Evolutionary conservation across 2,113 vertebrate genomes (phyloP), one percentile per base, ranked within the genome.

Genomic region (Paradoxurus hermaphroditus): DNA sequence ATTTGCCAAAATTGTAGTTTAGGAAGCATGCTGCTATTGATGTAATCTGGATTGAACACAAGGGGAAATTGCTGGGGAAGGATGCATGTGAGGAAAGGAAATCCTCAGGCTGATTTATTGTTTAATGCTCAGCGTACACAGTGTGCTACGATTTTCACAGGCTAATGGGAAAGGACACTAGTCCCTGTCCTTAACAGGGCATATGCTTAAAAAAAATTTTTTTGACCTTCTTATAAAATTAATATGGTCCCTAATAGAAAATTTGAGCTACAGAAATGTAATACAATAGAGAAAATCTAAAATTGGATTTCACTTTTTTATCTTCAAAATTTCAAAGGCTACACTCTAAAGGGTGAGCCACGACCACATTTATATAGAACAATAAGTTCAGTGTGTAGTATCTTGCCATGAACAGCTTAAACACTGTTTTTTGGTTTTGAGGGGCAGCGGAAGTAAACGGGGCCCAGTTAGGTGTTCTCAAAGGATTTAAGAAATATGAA

Each of bases 1-100:
- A 91, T 44, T 96, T 83, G 34, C 78, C 41, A 39, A 78, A 77
- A 25, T 53, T 59, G n/a, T 21, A 41, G 78, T 36, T 70, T 79
- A 63, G 90, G 68, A 95, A 94, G 72, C 79, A 29, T 27, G 67
- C 31, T 41, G 63, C 89, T 34, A 27, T 13, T 70, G 95, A 53
- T 91, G 83, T 56, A 70, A 84, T 97, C 86, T 51, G 78, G 75
- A 67, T 11, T 44, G 78, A 82, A 82, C 86, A 53, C 34, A 62
- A 78, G 93, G 82, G 97, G 97, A 98, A 96, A 89, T 63, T 77
- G 59, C 87, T 86, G 65, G 93, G 96, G 96, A 97, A 93, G 86
- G 93, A 94, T 87, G 89, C 44, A 0, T 23, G 29, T 3, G 63
- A 96, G 82, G 93, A 92, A 94, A 97, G 98, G 96, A 97, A 90